Percentiles rank a stretch among this genome's conserved stretches.
Evolutionary conservation across 2,113 vertebrate species (phyloP).

Genomic region (Entomyzon cyanotis): DNA sequence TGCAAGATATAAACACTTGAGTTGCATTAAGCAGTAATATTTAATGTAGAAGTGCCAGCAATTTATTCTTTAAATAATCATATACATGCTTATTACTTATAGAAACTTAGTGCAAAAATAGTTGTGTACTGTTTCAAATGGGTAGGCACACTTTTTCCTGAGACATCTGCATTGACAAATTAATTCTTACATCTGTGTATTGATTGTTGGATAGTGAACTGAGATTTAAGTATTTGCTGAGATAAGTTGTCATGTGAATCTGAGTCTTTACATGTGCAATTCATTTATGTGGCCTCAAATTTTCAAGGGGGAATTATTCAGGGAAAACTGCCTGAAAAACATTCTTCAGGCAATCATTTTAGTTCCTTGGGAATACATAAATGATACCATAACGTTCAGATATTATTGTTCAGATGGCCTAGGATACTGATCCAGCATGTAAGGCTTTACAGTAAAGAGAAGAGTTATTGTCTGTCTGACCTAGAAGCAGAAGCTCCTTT

Average conservation of each 20-base stretch:
- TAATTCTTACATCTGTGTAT: background rate
- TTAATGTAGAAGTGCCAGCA: background rate
- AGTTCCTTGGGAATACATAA: slow-evolving; percentile 31
- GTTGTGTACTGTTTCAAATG: background rate
- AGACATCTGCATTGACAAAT: background rate
- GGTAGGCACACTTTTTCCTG: background rate
- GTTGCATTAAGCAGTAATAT: background rate
- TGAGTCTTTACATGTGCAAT: slow-evolving; percentile 4
- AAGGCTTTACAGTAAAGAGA: background rate
- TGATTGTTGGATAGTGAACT: background rate
- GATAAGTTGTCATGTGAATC: background rate
- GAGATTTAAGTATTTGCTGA: background rate
- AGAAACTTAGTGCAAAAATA: background rate
- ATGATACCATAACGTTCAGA: background rate
- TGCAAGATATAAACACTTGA: background rate
- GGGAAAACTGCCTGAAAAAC: background rate
- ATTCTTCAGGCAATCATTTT: background rate
- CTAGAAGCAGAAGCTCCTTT: slow-evolving; percentile 35
- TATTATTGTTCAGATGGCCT: slow-evolving; percentile 1
- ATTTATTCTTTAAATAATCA: background rate
- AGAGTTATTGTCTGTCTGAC: slow-evolving; percentile 48
- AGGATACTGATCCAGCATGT: background rate
- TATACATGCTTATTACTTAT: background rate
- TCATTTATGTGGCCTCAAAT: slow-evolving; percentile 16
- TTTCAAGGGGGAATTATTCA: slow-evolving; percentile 17